Evolutionary conservation across 2,888 invertebrate species (phyloP).

Genomic region (Polymixis lichenea): DNA sequence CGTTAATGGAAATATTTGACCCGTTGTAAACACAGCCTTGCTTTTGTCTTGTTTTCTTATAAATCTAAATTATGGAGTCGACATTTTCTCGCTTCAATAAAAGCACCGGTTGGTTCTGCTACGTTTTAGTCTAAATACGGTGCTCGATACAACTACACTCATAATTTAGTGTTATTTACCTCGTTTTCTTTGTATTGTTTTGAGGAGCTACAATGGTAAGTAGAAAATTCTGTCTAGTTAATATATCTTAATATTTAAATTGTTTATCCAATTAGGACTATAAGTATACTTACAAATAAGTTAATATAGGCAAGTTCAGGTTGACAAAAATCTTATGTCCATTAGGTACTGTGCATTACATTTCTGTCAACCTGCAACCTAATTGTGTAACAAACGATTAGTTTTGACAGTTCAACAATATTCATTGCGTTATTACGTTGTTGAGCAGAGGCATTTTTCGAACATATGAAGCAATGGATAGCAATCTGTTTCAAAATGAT

Average conservation of each 20-base stretch:
- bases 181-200: slow-evolving; percentile 5
- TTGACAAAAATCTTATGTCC: too few species aligned
- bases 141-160: slow-evolving; percentile 35
- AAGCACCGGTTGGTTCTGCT: slow-evolving; percentile 44
- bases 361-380: too few species aligned
- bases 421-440: too few species aligned
- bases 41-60: slow-evolving; percentile 74
- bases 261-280: neutral
- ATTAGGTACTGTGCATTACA: too few species aligned
- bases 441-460: too few species aligned
- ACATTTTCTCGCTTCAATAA: slow-evolving; percentile 61
- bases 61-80: slow-evolving; percentile 61
- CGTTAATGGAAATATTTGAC: neutral
- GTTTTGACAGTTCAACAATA: too few species aligned
- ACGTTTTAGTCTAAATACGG: slow-evolving; percentile 60
- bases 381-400: too few species aligned
- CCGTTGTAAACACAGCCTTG: slow-evolving; percentile 70
- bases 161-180: neutral
- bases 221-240: slow-evolving; percentile 13
- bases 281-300: neutral
- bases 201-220: slow-evolving; percentile 64
- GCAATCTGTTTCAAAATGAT: too few species aligned
- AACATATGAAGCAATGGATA: too few species aligned
- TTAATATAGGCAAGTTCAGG: too few species aligned
- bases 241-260: neutral